Evolutionary conservation across 2,888 invertebrate genomes (phyloP).

Genomic region (Cryptus viduatorius): DNA sequence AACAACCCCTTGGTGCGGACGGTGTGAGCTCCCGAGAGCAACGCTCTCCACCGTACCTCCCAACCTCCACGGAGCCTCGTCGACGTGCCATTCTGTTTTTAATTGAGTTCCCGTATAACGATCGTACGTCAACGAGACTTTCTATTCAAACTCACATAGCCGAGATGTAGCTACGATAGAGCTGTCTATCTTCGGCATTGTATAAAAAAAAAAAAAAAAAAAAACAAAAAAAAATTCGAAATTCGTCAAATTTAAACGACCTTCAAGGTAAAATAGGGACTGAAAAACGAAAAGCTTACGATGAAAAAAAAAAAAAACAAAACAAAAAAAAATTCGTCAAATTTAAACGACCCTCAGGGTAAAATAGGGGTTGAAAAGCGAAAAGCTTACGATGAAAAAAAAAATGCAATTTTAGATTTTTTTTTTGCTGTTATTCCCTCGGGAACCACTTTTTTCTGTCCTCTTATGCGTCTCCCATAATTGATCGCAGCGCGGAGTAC

Average conservation of each 20-base stretch:
- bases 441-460: too few species aligned
- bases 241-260: not conserved
- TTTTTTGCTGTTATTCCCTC: too few species aligned
- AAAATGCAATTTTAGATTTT: too few species aligned
- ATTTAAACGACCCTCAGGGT: not conserved
- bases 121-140: slow-evolving; percentile 52
- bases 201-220: not conserved
- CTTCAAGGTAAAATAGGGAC: not conserved
- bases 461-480: too few species aligned
- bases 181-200: not conserved
- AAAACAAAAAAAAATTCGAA: not conserved
- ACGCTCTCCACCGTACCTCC: slow-evolving; percentile 32
- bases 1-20: slow-evolving; percentile 26
- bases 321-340: not conserved
- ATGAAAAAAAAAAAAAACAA: not conserved
- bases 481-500: too few species aligned
- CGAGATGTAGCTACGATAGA: not conserved
- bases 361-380: too few species aligned
- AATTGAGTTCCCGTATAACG: slow-evolving; percentile 68
- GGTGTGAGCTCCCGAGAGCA: slow-evolving; percentile 15
- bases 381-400: not conserved
- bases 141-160: slow-evolving; percentile 40
- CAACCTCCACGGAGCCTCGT: slow-evolving; percentile 32
- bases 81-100: slow-evolving; percentile 67
- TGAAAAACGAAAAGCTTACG: too few species aligned